Conservation (phyloP, 2,797 vertebrate species). For the Hipposideros larvatus region DNA sequence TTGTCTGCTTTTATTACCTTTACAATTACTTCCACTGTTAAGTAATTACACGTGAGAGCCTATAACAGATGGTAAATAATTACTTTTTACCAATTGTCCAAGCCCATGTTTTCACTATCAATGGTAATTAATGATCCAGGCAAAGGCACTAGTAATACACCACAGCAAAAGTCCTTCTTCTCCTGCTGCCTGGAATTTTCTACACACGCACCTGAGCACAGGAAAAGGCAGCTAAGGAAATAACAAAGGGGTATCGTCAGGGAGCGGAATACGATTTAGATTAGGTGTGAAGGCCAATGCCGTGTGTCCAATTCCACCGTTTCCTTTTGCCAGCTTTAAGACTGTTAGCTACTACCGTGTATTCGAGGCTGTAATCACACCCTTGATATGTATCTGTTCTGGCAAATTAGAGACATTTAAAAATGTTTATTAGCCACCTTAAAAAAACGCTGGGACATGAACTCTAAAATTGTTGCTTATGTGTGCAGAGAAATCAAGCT, state of each 20-base stretch:
- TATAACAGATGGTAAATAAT: slow-evolving; percentile 73
- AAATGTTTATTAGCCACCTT: background rate
- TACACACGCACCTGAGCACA: background rate
- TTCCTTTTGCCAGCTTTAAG: background rate
- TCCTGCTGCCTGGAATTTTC: background rate
- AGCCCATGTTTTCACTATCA: slow-evolving; percentile 73
- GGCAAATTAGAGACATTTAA: slow-evolving; percentile 12
- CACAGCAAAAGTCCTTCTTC: background rate
- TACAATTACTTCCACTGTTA: slow-evolving; percentile 19
- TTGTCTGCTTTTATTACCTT: slow-evolving; percentile 65
- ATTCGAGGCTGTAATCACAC: background rate
- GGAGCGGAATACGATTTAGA: background rate
- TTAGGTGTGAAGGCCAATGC: background rate
- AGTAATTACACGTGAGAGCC: slow-evolving; percentile 65
- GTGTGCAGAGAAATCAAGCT: background rate
- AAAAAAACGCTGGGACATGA: slow-evolving; percentile 1
- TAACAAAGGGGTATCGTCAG: background rate
- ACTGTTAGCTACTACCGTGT: background rate
- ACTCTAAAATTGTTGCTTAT: slow-evolving; percentile 19
- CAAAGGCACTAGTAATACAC: background rate
- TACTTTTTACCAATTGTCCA: slow-evolving; percentile 72
- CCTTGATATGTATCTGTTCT: background rate
- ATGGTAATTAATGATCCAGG: slow-evolving; percentile 55
- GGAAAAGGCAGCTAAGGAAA: background rate
- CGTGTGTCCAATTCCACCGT: background rate